These are phyloP conservation scores for Sarcophaga carnaria DNA, from an alignment of 2,888 invertebrate genomes.

Conservation along the genomic window DNA sequence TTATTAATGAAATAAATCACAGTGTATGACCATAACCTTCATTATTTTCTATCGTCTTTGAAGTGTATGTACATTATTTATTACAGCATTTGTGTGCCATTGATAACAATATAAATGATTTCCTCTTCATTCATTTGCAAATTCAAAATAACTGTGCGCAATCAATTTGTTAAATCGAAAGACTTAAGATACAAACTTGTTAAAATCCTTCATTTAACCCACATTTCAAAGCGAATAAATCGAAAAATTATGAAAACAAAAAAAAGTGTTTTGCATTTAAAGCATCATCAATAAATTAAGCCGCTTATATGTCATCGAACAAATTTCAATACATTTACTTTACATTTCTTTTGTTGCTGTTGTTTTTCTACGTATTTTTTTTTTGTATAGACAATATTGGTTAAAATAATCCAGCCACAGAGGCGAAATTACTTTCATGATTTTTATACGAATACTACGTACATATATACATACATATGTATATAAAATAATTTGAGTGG, in stretches of 20 bases:
- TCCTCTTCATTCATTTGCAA: too few relatives aligned
- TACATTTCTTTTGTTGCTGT: neutral
- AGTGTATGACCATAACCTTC: too few relatives aligned
- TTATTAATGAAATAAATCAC: too few relatives aligned
- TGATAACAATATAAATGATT: too few relatives aligned
- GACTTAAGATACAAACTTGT: slow-evolving; percentile 26
- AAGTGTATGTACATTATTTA: too few relatives aligned
- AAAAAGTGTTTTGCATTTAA: slow-evolving; percentile 19
- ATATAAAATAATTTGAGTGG: neutral
- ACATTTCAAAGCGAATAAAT: neutral
- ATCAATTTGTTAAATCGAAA: slow-evolving; percentile 6
- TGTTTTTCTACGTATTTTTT: too few relatives aligned
- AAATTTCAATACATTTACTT: neutral
- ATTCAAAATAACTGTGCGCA: neutral
- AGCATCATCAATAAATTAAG: slow-evolving; percentile 13
- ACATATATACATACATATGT: neutral
- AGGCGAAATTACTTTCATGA: too few relatives aligned
- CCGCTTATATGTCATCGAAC: slow-evolving; percentile 16
- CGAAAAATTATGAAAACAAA: neutral
- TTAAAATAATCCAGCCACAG: too few relatives aligned
- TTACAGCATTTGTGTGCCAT: too few relatives aligned
- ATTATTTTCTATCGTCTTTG: too few relatives aligned
- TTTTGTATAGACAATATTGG: too few relatives aligned
- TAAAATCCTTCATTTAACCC: neutral
- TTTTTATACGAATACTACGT: too few relatives aligned